These are phyloP conservation scores for Micrastur ruficollis DNA, from an alignment of 2,797 vertebrate genomes.

Conservation along the genomic window DNA sequence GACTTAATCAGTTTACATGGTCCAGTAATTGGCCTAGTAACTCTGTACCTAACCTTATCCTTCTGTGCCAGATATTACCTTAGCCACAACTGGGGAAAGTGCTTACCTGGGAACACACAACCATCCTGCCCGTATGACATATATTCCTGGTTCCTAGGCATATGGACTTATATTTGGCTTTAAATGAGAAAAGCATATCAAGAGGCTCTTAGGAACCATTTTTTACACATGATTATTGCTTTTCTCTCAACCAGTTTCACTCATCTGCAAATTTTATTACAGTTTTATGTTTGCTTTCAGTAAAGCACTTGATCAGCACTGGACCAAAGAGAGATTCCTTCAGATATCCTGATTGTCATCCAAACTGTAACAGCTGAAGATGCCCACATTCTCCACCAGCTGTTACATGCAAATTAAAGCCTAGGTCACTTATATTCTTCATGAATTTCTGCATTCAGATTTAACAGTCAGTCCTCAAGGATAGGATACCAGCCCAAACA, in stretches of 20 bases:
- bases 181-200: background rate
- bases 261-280: background rate
- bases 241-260: background rate
- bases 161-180: background rate
- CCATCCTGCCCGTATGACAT: background rate
- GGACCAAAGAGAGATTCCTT: background rate
- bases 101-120: background rate
- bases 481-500: background rate
- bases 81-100: background rate
- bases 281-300: background rate
- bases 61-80: background rate
- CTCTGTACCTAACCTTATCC: background rate
- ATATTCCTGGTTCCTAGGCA: background rate
- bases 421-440: background rate
- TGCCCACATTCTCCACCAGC: background rate
- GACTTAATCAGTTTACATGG: background rate
- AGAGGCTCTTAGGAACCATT: background rate
- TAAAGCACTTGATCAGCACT: background rate
- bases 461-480: background rate
- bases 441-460: background rate
- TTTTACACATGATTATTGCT: background rate
- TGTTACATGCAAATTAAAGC: background rate
- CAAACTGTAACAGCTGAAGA: background rate
- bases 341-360: background rate
- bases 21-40: background rate